Percentiles rank a stretch among this genome's conserved stretches.
Conservation (phyloP, 2,888 invertebrate genomes). For the Epistrophe eligans region DNA sequence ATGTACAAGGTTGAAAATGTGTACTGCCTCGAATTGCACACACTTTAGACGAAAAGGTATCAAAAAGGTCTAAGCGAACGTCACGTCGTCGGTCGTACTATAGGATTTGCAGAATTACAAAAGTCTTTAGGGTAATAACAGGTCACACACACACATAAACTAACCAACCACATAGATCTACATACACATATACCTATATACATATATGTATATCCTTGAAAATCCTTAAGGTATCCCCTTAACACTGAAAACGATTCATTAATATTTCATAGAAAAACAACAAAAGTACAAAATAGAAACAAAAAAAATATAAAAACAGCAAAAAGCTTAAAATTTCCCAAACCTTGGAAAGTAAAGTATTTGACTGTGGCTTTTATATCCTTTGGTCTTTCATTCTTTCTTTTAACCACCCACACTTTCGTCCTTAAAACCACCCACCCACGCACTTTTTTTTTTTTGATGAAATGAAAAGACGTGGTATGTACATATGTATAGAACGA, state of each 20-base stretch:
- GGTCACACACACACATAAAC: neutral
- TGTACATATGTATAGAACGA: neutral
- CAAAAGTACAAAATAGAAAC: conserved; percentile 33
- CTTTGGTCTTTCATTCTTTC: conserved; percentile 1
- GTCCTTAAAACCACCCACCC: neutral
- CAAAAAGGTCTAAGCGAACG: neutral
- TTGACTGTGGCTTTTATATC: conserved; percentile 10
- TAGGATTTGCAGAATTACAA: neutral
- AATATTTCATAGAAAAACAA: conserved; percentile 62
- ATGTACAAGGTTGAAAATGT: neutral
- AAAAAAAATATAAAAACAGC: conserved; percentile 21
- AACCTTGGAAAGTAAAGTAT: conserved; percentile 15
- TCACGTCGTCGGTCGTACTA: no score
- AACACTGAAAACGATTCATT: conserved; percentile 59
- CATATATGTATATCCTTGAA: neutral
- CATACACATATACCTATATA: no score
- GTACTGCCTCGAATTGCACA: conserved; percentile 40
- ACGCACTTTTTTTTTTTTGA: conserved; percentile 30
- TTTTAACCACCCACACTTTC: conserved; percentile 13
- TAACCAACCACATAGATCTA: neutral
- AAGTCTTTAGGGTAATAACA: conserved; percentile 37
- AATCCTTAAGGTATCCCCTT: conserved; percentile 42
- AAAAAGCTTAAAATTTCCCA: conserved; percentile 51
- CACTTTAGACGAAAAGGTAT: conserved; percentile 14
- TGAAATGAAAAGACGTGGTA: conserved; percentile 18